phyloP scores from a whole-genome alignment of 2,797 vertebrate genomes.

The Amniataba percoides region DNA sequence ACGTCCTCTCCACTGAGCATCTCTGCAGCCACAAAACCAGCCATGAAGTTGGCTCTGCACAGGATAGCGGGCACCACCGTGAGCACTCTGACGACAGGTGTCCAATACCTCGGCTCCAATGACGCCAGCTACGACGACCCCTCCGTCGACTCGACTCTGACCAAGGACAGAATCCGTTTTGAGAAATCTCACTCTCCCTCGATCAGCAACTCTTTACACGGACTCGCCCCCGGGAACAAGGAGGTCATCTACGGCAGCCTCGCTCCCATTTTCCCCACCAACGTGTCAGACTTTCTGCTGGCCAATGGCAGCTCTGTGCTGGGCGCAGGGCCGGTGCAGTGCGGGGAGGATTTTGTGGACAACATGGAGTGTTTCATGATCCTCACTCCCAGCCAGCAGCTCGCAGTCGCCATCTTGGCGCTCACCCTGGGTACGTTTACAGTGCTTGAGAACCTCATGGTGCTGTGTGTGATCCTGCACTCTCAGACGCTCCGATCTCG shows the following conservation, averaged over 20 bases:
- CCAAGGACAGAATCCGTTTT: conserved; percentile 81
- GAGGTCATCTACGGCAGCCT: conserved; percentile 85
- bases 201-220: conserved; percentile 88
- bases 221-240: conserved; percentile 89
- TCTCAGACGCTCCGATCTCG: conserved; percentile 94
- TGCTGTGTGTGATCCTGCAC: conserved; percentile 96
- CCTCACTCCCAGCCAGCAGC: conserved; percentile 95
- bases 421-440: conserved; percentile 97
- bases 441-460: conserved; percentile 95
- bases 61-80: conserved; percentile 93
- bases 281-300: conserved; percentile 89
- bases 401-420: conserved; percentile 92
- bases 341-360: conserved; percentile 95
- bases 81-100: conserved; percentile 93
- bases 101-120: conserved; percentile 93
- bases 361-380: conserved; percentile 99
- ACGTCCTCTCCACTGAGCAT: conserved; percentile 56
- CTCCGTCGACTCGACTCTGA: conserved; percentile 55
- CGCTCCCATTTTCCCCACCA: conserved; percentile 89
- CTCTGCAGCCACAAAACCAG: conserved; percentile 72
- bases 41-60: conserved; percentile 94
- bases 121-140: conserved; percentile 89
- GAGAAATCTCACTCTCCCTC: conserved; percentile 91
- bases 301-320: conserved; percentile 86
- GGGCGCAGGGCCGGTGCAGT: conserved; percentile 88